These are phyloP conservation scores for Synanthedon myopaeformis DNA, from an alignment of 2,888 invertebrate species.

Conservation along the genomic window DNA sequence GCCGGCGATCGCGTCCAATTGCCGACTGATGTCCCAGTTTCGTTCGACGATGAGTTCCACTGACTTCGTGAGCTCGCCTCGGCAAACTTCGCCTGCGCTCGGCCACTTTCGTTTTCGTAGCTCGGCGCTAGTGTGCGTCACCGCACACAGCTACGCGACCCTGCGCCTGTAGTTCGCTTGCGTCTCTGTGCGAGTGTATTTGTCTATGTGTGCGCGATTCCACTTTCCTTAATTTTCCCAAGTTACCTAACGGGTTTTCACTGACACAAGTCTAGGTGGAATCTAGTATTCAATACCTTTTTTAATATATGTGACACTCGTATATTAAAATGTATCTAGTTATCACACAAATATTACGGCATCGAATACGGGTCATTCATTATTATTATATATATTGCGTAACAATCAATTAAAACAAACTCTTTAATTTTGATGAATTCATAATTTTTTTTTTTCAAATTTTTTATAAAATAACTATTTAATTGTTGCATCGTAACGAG, in stretches of 20 bases:
- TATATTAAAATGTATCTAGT: no score
- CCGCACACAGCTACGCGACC: conserved; percentile 9
- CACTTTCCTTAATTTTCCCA: conserved; percentile 63
- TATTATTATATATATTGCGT: no score
- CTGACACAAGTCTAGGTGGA: conserved; percentile 6
- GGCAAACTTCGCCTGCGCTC: conserved; percentile 60
- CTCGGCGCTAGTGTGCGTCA: conserved; percentile 11
- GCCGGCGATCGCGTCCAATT: conserved; percentile 60
- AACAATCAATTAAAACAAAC: no score
- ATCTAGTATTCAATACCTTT: no score
- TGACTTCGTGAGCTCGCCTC: conserved; percentile 68
- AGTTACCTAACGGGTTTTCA: conserved; percentile 57
- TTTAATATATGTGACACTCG: no score
- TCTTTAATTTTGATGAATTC: no score
- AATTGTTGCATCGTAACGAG: neutral
- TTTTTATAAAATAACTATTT: neutral
- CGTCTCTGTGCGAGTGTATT: conserved; percentile 9
- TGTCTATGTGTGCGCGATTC: conserved; percentile 32
- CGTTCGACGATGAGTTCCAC: conserved; percentile 69
- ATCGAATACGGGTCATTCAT: no score
- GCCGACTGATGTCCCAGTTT: conserved; percentile 77
- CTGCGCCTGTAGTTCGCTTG: conserved; percentile 3
- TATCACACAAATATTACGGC: no score
- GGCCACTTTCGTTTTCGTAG: conserved; percentile 65
- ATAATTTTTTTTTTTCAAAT: neutral